These are phyloP conservation scores for Cybosia mesomella DNA, from an alignment of 2,888 invertebrate species.

Conservation along the genomic window DNA sequence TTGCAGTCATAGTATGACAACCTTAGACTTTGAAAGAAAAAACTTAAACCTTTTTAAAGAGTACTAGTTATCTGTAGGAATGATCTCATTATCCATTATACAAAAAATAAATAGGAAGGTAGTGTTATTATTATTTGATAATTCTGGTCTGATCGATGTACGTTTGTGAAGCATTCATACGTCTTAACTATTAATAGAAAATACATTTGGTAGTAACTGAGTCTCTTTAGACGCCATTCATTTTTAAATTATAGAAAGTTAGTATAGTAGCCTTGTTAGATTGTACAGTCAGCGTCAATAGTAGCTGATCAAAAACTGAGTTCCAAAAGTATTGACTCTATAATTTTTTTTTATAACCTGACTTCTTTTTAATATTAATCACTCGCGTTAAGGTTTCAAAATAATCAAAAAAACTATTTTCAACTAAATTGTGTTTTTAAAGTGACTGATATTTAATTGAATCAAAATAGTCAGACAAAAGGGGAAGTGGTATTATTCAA, in stretches of 20 bases:
- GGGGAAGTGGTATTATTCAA: too few relatives aligned
- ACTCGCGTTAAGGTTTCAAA: too few relatives aligned
- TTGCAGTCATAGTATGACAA: neutral
- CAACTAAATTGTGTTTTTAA: too few relatives aligned
- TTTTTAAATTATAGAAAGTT: constrained; percentile 24
- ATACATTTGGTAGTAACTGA: constrained; percentile 51
- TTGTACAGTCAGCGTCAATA: too few relatives aligned
- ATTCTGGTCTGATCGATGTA: neutral
- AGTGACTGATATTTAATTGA: too few relatives aligned
- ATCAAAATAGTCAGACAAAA: too few relatives aligned
- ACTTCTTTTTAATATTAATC: too few relatives aligned
- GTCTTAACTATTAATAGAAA: constrained; percentile 52
- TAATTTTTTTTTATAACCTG: too few relatives aligned
- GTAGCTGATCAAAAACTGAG: too few relatives aligned
- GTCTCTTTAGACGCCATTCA: constrained; percentile 25
- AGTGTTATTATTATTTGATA: neutral
- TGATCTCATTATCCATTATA: neutral
- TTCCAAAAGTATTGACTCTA: too few relatives aligned
- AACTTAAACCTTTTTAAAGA: neutral
- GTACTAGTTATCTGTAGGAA: neutral
- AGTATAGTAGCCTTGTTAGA: neutral
- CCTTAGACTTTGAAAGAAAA: neutral
- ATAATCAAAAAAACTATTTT: too few relatives aligned
- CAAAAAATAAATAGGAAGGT: neutral
- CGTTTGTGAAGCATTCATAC: constrained; percentile 45